A percentile compares a stretch with the other conserved stretches of the same genome.
Evolutionary conservation across 2,888 invertebrate genomes (phyloP).

Genomic region (Napeogenes sylphis): DNA sequence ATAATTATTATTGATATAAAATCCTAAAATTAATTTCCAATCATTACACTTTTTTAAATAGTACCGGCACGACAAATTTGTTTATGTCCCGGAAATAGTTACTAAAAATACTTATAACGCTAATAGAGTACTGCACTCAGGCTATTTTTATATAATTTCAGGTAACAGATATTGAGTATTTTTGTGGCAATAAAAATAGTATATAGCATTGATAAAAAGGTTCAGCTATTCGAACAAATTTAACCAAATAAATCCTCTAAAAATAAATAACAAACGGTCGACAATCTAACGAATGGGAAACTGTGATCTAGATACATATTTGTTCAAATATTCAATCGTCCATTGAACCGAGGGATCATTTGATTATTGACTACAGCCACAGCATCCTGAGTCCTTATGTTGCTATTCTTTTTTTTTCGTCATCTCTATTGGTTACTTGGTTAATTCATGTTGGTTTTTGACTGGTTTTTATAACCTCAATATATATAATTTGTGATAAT

Average conservation of each 20-base stretch:
- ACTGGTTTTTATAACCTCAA: neutral
- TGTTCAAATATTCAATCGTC: conserved; percentile 35
- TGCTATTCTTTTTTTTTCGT: conserved; percentile 2
- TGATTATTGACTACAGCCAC: conserved; percentile 39
- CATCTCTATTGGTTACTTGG: conserved; percentile 11
- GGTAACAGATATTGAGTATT: no score
- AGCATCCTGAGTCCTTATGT: conserved; percentile 23
- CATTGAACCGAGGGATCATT: conserved; percentile 37
- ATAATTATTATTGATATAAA: no score
- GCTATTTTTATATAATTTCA: no score
- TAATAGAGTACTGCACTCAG: no score
- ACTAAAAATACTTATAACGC: no score
- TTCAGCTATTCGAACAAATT: neutral
- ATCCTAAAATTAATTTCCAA: no score
- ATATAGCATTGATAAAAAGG: neutral
- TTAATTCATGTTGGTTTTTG: neutral
- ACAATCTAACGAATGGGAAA: conserved; percentile 19
- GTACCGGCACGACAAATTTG: no score
- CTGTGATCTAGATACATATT: conserved; percentile 20
- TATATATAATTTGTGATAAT: no score
- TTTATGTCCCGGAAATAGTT: no score
- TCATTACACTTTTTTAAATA: no score
- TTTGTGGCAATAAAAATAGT: no score
- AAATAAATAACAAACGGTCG: neutral
- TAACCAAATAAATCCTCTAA: neutral